Evolutionary conservation across 2,113 vertebrate genomes (phyloP).

Genomic region (Chrysemys picta): DNA sequence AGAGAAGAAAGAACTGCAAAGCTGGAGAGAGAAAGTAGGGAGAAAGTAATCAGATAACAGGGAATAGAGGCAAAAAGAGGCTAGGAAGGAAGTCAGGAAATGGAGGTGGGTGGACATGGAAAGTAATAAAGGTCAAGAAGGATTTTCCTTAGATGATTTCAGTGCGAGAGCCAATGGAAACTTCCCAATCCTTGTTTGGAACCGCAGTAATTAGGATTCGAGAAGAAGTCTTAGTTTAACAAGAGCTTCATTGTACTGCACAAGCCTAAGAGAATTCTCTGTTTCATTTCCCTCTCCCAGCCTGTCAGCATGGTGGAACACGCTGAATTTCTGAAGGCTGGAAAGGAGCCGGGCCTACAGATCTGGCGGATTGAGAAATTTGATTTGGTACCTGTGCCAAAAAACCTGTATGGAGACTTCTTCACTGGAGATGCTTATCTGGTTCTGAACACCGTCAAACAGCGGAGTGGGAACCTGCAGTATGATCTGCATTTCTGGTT

Average conservation of each 20-base stretch:
- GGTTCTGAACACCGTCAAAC: conserved; percentile 93
- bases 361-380: conserved; percentile 98
- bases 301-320: conserved; percentile 91
- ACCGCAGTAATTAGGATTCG: not conserved
- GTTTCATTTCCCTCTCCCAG: conserved; percentile 18
- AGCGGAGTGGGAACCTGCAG: conserved; percentile 90
- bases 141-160: not conserved
- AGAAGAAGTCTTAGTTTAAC: not conserved
- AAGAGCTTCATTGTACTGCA: fast-evolving
- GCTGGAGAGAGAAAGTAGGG: not conserved
- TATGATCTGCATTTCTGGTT: conserved; percentile 98
- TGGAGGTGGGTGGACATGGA: not conserved
- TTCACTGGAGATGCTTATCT: conserved; percentile 95
- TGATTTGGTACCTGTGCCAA: conserved; percentile 92
- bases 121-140: not conserved
- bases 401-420: conserved; percentile 92
- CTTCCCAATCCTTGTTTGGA: not conserved
- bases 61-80: not conserved
- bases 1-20: not conserved
- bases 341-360: conserved; percentile 91
- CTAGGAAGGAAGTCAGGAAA: not conserved
- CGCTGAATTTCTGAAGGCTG: conserved; percentile 91
- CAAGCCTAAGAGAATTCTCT: not conserved
- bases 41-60: not conserved
- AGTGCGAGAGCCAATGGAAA: not conserved